Evolutionary conservation across 2,113 vertebrate species (phyloP), one percentile per base, ranked within the genome.

Genomic region (Microcebus lehilahytsara): DNA sequence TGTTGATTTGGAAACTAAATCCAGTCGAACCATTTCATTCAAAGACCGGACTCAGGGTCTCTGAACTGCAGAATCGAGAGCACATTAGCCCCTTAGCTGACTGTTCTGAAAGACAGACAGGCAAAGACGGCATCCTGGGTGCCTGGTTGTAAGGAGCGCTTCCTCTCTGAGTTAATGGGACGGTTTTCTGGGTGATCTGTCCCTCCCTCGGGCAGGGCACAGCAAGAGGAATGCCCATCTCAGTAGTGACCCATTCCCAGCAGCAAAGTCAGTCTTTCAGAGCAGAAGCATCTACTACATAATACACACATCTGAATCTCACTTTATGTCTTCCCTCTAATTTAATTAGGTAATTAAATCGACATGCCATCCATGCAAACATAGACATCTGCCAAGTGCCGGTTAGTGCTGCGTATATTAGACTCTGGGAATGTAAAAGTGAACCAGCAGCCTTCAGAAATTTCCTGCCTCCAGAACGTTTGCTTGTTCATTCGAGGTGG

Each of bases 101-200:
- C 78, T 40, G 8, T 30, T 79, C 51, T 30, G 40, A 42, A 49
- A 49, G 85, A 64, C 16, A 40, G 71, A 40, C 0, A 9, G 53
- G 23, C 34, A 34, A 64, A 62, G 37, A 30, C 2, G 22, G 49
- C 37, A 12, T 46, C 74, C 13, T 8, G 7, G 56, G 20, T 19
- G 34, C 14, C 91, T 2, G 49, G 46, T 64, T 6, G 1, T 4
- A 37, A 40, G 56, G 42, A 46, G 2, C 11, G 4, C 0, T 0
- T 16, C 17, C 0, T n/a, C 51, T 58, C 60, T 1, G 3, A 40
- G 85, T 20, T 25, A 11, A 56, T 2, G 1, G n/a, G 42, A 51
- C 9, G 64, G 5, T 10, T 3, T 3, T 16, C 1, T 16, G 8
- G 58, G 7, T 22, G 13, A 20, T 40, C 67, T 12, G 0, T n/a